Conservation (phyloP, 2,113 vertebrate genomes). For the Carollia perspicillata region DNA sequence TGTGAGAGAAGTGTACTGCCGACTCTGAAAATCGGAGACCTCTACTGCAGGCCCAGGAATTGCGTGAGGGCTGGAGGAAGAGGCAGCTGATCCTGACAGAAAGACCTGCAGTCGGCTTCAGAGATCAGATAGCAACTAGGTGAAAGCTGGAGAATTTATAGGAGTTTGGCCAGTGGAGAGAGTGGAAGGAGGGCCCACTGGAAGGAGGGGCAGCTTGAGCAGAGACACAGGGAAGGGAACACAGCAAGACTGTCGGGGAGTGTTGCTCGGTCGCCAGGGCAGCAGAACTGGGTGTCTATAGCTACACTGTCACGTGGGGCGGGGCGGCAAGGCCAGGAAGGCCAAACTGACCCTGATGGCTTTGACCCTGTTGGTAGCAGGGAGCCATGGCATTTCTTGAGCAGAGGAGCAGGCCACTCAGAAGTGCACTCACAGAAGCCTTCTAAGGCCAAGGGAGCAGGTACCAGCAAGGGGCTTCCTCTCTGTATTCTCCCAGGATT, state of each 20-base stretch:
- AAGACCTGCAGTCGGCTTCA: background rate
- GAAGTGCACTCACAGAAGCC: background rate
- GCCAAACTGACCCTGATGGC: background rate
- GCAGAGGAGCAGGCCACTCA: background rate
- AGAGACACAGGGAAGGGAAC: background rate
- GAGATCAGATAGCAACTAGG: background rate
- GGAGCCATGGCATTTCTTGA: background rate
- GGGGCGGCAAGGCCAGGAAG: background rate
- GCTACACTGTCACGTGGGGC: rapidly evolving
- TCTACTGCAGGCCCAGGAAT: rapidly evolving
- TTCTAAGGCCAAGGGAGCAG: background rate
- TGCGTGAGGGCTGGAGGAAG: background rate
- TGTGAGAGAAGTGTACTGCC: background rate
- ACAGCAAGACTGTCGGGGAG: rapidly evolving
- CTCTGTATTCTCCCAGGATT: slow-evolving; percentile 67
- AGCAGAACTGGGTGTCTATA: rapidly evolving
- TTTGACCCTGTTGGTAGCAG: background rate
- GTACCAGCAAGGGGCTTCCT: background rate
- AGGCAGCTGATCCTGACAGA: background rate
- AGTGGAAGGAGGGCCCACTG: background rate
- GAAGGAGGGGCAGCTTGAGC: background rate
- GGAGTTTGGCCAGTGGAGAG: background rate
- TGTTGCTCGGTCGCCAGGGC: rapidly evolving
- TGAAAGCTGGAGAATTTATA: background rate
- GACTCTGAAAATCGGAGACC: background rate